Conservation (phyloP, 2,797 vertebrate species). For the Chrosomus eos region DNA sequence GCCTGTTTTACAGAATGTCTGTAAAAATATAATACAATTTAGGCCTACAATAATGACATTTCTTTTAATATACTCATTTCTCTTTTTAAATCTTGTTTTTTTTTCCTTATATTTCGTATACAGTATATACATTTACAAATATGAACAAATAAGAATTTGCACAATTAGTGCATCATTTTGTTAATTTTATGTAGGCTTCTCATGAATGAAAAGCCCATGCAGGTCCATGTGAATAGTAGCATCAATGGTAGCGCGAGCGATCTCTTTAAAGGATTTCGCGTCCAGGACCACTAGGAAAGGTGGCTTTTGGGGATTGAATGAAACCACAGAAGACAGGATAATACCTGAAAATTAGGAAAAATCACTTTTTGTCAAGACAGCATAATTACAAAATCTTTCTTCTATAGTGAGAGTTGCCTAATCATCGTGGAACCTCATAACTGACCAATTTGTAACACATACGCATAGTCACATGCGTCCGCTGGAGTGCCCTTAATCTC, state of each 20-base stretch:
- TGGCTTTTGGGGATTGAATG: constrained; percentile 74
- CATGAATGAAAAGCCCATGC: constrained; percentile 86
- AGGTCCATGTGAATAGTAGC: constrained; percentile 86
- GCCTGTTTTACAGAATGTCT: background rate
- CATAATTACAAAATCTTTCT: background rate
- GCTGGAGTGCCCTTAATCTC: background rate
- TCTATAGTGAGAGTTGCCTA: background rate
- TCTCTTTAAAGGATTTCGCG: constrained; percentile 85
- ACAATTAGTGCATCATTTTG: background rate
- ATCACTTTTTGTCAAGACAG: background rate
- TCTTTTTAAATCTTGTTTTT: background rate
- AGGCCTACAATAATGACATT: no score
- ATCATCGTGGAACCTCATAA: background rate
- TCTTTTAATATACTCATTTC: background rate
- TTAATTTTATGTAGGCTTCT: constrained; percentile 42
- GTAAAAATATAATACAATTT: background rate
- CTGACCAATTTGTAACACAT: background rate
- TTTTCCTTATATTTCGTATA: background rate
- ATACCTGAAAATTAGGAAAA: constrained; percentile 77
- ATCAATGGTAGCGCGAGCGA: constrained; percentile 82
- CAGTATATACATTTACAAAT: background rate
- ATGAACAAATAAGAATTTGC: background rate
- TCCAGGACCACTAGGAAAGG: constrained; percentile 90
- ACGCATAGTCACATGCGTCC: background rate
- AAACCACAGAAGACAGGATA: constrained; percentile 86